Conservation (phyloP, 1,140 invertebrate species). For the Drosophila bocki region DNA sequence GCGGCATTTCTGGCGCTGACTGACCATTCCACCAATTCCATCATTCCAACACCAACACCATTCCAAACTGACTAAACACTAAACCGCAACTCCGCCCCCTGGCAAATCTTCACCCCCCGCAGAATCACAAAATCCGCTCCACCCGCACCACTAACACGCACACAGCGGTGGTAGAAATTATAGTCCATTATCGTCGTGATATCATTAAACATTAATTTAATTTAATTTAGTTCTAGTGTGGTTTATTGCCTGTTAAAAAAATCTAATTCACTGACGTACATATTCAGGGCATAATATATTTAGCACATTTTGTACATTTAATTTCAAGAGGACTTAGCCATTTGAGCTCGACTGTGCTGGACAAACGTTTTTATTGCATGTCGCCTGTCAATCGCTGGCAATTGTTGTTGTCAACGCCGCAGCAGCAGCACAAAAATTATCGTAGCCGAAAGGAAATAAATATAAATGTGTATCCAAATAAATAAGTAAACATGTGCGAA, state of each 20-base stretch:
- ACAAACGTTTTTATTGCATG: slow-evolving; percentile 51
- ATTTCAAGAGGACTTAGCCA: not conserved
- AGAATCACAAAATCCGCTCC: not conserved
- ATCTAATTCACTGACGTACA: not conserved
- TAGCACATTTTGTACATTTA: not conserved
- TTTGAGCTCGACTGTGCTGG: slow-evolving; percentile 10
- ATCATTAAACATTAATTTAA: slow-evolving; percentile 3
- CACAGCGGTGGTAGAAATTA: slow-evolving; percentile 5
- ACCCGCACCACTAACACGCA: not conserved
- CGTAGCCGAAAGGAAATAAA: slow-evolving; percentile 60
- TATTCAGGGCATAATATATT: not conserved
- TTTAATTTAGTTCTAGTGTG: not conserved
- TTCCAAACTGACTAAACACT: slow-evolving; percentile 13
- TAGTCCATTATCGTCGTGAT: not conserved
- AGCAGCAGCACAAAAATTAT: slow-evolving; percentile 47
- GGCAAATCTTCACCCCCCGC: not conserved
- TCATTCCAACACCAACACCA: slow-evolving; percentile 8
- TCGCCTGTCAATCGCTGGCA: slow-evolving; percentile 51
- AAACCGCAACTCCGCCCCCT: slow-evolving; percentile 9
- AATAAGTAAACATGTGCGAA: slow-evolving; percentile 62
- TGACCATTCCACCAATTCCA: slow-evolving; percentile 6
- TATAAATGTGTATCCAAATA: slow-evolving; percentile 64
- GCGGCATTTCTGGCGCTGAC: slow-evolving; percentile 30
- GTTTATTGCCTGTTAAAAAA: not conserved
- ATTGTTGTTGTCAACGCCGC: slow-evolving; percentile 53